Percentiles rank a stretch among this genome's conserved stretches.
These are phyloP conservation scores for Scyliorhinus canicula DNA, from an alignment of 2,797 vertebrate genomes.

Conservation along the genomic window DNA sequence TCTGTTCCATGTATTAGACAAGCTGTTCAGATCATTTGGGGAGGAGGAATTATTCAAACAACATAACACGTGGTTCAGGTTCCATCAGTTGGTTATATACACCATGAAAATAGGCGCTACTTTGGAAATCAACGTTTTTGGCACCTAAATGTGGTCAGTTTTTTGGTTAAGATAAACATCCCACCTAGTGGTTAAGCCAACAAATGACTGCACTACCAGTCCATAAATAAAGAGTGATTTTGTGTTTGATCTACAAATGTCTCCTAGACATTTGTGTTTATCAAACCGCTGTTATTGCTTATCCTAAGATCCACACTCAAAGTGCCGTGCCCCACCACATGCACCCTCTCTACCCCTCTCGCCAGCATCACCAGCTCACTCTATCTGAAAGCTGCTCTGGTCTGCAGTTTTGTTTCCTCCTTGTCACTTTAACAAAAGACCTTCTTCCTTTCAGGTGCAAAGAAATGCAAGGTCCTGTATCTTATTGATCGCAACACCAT, in stretches of 20 bases:
- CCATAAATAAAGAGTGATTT: neutral
- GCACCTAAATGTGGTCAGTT: neutral
- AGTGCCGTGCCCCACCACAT: neutral
- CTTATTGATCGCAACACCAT: neutral
- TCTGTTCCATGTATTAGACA: neutral
- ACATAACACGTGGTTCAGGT: neutral
- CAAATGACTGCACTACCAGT: neutral
- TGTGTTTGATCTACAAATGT: neutral
- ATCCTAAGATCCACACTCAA: neutral
- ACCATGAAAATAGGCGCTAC: neutral
- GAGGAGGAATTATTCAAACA: neutral
- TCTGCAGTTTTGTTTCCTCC: neutral
- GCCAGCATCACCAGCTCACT: neutral
- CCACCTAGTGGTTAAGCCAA: slow-evolving; percentile 13
- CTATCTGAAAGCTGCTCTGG: neutral
- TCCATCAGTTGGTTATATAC: neutral
- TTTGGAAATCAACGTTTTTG: neutral
- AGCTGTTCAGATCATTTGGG: neutral
- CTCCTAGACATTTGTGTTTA: neutral
- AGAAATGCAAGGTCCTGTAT: neutral
- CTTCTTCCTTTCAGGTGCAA: neutral
- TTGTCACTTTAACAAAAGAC: neutral
- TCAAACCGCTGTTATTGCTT: neutral
- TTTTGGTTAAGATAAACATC: neutral
- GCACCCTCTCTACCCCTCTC: neutral